Evolutionary conservation across 2,113 vertebrate genomes (phyloP).

Genomic region (Pampusana beccarii): DNA sequence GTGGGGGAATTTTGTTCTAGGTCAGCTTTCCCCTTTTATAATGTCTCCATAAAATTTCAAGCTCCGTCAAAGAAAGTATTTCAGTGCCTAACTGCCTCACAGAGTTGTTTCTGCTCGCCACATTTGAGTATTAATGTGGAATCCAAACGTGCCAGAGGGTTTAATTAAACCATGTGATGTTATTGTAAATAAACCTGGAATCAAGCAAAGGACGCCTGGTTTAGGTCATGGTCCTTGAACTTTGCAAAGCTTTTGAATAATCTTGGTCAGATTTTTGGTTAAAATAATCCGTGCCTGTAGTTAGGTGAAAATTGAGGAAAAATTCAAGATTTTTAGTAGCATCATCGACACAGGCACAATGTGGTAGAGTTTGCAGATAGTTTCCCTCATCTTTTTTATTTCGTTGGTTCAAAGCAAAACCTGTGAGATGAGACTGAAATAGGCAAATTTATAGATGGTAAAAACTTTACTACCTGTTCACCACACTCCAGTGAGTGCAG

Average conservation of each 20-base stretch:
- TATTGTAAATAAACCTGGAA: background rate
- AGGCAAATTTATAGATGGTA: background rate
- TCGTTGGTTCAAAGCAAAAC: background rate
- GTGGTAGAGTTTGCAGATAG: background rate
- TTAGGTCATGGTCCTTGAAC: background rate
- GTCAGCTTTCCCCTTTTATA: background rate
- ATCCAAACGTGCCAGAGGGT: accelerated
- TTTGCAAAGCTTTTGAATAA: background rate
- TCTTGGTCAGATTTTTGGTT: background rate
- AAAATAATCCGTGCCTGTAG: background rate
- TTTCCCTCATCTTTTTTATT: background rate
- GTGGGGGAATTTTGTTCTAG: background rate
- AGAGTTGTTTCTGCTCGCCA: background rate
- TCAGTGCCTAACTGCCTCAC: background rate
- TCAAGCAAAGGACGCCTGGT: background rate
- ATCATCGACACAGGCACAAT: background rate
- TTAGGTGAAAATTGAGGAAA: background rate
- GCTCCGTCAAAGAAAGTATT: background rate
- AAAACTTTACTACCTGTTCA: background rate
- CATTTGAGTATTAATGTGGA: background rate
- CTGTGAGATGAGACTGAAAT: background rate
- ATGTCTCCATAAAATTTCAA: background rate
- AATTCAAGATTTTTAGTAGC: background rate
- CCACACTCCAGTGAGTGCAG: background rate
- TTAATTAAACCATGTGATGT: background rate